Evolutionary conservation across 2,113 vertebrate species (phyloP).

Genomic region (Lycocorax pyrrhopterus): DNA sequence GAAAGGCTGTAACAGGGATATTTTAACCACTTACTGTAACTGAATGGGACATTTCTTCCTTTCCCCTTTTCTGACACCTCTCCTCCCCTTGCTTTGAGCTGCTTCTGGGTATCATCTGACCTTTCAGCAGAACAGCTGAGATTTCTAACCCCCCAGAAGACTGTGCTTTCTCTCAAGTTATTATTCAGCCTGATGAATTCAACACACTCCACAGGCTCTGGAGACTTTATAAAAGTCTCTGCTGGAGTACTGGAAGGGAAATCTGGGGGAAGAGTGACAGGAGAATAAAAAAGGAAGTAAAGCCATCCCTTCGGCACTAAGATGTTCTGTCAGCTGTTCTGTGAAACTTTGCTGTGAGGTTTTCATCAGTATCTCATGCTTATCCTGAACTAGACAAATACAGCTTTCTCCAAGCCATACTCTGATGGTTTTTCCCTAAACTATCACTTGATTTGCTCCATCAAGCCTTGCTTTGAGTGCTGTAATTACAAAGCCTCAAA

Average conservation of each 20-base stretch:
- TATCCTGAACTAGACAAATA: not conserved
- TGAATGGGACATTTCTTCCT: not conserved
- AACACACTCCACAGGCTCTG: not conserved
- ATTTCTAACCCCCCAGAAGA: not conserved
- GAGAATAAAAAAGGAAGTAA: not conserved
- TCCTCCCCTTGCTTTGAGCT: not conserved
- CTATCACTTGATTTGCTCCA: not conserved
- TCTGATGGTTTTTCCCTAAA: not conserved
- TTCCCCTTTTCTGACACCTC: not conserved
- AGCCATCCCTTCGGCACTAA: not conserved
- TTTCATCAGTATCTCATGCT: not conserved
- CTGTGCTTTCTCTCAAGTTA: not conserved
- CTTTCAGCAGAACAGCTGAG: not conserved
- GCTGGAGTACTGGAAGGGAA: not conserved
- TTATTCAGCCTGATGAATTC: not conserved
- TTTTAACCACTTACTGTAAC: not conserved
- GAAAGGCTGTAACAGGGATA: not conserved
- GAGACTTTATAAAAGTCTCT: not conserved
- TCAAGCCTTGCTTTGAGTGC: not conserved
- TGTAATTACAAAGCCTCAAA: not conserved
- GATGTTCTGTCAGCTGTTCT: not conserved
- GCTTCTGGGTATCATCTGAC: not conserved
- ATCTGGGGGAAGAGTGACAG: not conserved
- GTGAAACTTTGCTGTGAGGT: not conserved
- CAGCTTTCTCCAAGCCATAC: fast-evolving